phyloP scores from a whole-genome alignment of 2,888 invertebrate species.

The Apodemia mormo region DNA sequence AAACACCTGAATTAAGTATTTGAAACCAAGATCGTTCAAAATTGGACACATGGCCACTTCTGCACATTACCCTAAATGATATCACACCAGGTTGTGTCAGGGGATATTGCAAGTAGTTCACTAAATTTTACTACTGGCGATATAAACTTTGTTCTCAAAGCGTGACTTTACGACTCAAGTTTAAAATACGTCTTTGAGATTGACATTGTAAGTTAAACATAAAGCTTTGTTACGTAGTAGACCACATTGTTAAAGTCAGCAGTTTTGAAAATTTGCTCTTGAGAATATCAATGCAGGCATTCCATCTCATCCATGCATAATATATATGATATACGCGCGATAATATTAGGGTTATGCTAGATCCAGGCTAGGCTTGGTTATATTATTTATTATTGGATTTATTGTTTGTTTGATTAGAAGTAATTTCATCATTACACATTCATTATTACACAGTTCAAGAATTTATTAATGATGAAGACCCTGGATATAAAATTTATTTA shows the following conservation, averaged over 20 bases:
- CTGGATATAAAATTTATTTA: too few relatives aligned
- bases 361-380: too few relatives aligned
- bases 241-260: neutral
- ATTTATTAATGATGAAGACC: too few relatives aligned
- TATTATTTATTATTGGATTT: too few relatives aligned
- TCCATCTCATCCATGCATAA: neutral
- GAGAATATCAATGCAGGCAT: neutral
- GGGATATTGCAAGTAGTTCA: neutral
- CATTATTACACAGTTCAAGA: too few relatives aligned
- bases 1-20: too few relatives aligned
- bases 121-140: neutral
- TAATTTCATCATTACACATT: too few relatives aligned
- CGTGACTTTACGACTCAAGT: neutral
- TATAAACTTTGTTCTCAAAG: neutral
- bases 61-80: neutral
- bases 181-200: conserved; percentile 10
- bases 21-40: too few relatives aligned
- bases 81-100: neutral
- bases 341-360: too few relatives aligned
- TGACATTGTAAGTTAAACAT: conserved; percentile 2
- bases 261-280: neutral
- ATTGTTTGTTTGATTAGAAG: too few relatives aligned
- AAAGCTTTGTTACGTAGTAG: neutral
- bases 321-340: too few relatives aligned
- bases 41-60: too few relatives aligned